Percentiles rank a stretch among this genome's conserved stretches.
phyloP scores from a whole-genome alignment of 2,797 vertebrate species.

The Sarcoramphus papa region DNA sequence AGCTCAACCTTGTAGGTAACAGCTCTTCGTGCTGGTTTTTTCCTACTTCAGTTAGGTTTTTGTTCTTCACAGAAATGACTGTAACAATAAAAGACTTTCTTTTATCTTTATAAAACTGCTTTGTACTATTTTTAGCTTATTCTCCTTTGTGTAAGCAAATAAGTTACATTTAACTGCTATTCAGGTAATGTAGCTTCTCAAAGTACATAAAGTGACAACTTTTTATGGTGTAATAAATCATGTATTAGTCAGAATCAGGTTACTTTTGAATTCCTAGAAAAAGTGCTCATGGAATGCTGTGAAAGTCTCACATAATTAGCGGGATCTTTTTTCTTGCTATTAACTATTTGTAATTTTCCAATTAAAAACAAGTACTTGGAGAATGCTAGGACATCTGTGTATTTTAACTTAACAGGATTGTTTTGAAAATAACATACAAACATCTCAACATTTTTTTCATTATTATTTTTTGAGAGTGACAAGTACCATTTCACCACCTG shows the following conservation, averaged over 20 bases:
- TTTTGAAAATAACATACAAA: neutral
- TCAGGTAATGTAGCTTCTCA: neutral
- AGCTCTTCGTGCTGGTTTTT: neutral
- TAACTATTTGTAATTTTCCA: neutral
- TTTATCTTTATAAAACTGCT: neutral
- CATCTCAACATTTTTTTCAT: neutral
- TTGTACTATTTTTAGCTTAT: slow-evolving; percentile 1
- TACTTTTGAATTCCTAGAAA: neutral
- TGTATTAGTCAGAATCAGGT: neutral
- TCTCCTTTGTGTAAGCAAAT: neutral
- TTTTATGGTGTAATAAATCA: neutral
- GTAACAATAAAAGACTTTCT: neutral
- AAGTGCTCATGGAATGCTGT: neutral
- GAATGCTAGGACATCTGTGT: neutral
- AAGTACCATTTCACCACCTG: neutral
- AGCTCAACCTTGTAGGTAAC: neutral
- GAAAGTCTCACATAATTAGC: neutral
- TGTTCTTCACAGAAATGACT: neutral
- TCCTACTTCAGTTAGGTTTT: neutral
- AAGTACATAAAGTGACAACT: neutral
- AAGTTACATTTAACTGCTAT: neutral
- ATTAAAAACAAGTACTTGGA: neutral
- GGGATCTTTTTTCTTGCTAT: neutral
- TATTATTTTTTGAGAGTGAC: neutral
- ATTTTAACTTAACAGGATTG: neutral